A percentile compares a stretch with the other conserved stretches of the same genome.
Evolutionary conservation across 2,113 vertebrate species (phyloP).

Genomic region (Siniperca chuatsi): DNA sequence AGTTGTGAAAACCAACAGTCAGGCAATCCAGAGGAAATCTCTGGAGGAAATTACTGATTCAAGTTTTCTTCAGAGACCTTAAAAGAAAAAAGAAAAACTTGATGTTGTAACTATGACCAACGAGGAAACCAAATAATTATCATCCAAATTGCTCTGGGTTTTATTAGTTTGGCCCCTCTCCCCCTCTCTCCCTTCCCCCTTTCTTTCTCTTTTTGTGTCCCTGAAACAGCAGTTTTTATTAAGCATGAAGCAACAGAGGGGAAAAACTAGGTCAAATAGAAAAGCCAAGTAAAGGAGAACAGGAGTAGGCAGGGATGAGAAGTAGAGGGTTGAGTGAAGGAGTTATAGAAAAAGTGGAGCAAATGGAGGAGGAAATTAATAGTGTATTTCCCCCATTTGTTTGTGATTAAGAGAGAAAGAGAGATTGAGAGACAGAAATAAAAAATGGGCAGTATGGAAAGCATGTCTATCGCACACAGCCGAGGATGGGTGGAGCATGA

Average conservation of each 20-base stretch:
- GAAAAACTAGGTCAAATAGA: slow-evolving; percentile 77
- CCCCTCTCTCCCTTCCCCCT: neutral
- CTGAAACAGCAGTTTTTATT: slow-evolving; percentile 64
- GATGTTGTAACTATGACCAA: slow-evolving; percentile 38
- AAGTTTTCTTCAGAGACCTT: slow-evolving; percentile 47
- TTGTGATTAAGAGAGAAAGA: slow-evolving; percentile 22
- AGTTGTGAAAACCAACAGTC: slow-evolving; percentile 55
- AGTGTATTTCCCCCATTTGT: slow-evolving; percentile 17
- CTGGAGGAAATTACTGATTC: slow-evolving; percentile 37
- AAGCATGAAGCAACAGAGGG: slow-evolving; percentile 65
- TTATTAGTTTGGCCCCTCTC: slow-evolving; percentile 38
- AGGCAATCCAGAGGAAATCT: slow-evolving; percentile 64
- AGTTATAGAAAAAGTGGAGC: slow-evolving; percentile 40
- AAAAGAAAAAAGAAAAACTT: slow-evolving; percentile 22
- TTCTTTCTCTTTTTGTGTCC: slow-evolving; percentile 21
- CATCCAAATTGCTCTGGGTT: slow-evolving; percentile 34
- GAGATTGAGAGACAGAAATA: slow-evolving; percentile 9
- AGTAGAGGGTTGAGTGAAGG: slow-evolving; percentile 14
- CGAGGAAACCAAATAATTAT: slow-evolving; percentile 48
- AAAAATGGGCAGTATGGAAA: slow-evolving; percentile 20
- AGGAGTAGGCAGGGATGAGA: slow-evolving; percentile 9
- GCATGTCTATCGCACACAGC: slow-evolving; percentile 21
- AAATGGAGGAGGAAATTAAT: slow-evolving; percentile 42
- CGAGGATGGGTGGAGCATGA: slow-evolving; percentile 10
- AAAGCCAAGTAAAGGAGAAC: slow-evolving; percentile 58